These are phyloP conservation scores for Hirundo rustica DNA, from an alignment of 2,797 vertebrate species.

Conservation along the genomic window DNA sequence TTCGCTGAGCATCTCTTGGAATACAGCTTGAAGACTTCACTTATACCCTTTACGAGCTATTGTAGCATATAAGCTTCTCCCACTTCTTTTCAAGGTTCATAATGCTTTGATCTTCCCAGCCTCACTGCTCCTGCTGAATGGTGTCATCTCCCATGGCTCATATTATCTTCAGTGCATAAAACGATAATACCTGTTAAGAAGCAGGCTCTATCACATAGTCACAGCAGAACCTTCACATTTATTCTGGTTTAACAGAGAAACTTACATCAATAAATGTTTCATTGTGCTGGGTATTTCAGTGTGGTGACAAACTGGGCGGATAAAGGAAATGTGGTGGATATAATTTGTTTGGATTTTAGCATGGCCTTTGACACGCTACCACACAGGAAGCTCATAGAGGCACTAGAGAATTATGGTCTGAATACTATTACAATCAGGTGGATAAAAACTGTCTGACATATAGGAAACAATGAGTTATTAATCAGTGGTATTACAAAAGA, in stretches of 20 bases:
- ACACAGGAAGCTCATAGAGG: slow-evolving; percentile 63
- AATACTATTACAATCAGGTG: slow-evolving; percentile 33
- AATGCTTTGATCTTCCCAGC: slow-evolving; percentile 62
- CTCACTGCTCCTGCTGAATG: slow-evolving; percentile 50
- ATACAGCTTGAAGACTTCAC: slow-evolving; percentile 36
- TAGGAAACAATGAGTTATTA: slow-evolving; percentile 63
- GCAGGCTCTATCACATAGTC: slow-evolving; percentile 62
- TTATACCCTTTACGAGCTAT: slow-evolving; percentile 29
- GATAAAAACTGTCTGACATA: slow-evolving; percentile 50
- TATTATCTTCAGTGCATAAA: slow-evolving; percentile 73
- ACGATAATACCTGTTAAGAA: slow-evolving; percentile 68
- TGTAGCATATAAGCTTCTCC: slow-evolving; percentile 38
- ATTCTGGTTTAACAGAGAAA: slow-evolving; percentile 64
- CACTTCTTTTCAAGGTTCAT: slow-evolving; percentile 43
- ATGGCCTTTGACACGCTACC: slow-evolving; percentile 60
- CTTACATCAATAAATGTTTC: slow-evolving; percentile 64
- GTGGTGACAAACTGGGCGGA: slow-evolving; percentile 57
- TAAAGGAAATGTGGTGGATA: slow-evolving; percentile 57
- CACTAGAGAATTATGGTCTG: slow-evolving; percentile 44
- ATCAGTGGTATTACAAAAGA: slow-evolving; percentile 63
- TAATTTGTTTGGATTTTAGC: slow-evolving; percentile 75
- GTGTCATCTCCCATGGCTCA: slow-evolving; percentile 71
- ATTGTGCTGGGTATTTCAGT: slow-evolving; percentile 55
- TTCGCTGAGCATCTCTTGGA: slow-evolving; percentile 36
- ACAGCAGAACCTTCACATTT: slow-evolving; percentile 62